These are phyloP conservation scores for Eciton burchellii DNA, from an alignment of 1,140 invertebrate genomes.

Conservation along the genomic window DNA sequence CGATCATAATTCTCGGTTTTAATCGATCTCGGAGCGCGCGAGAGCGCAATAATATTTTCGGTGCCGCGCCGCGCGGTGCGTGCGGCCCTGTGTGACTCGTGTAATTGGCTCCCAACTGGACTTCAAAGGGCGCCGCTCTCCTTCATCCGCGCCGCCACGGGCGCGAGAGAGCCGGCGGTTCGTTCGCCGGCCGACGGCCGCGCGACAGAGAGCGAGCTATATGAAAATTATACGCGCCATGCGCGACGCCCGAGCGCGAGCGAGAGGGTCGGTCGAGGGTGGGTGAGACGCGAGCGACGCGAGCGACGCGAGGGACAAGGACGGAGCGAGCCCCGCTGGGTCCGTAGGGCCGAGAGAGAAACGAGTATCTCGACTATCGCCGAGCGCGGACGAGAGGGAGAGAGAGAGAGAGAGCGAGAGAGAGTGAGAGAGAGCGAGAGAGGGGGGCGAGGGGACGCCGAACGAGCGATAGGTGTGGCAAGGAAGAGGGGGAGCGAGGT, in stretches of 20 bases:
- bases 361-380: background rate
- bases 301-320: constrained; percentile 8
- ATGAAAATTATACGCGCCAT: constrained; percentile 74
- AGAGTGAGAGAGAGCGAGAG: constrained; percentile 44
- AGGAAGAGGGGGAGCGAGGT: constrained; percentile 58
- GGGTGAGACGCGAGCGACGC: background rate
- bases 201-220: constrained; percentile 52
- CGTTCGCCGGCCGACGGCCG: constrained; percentile 49
- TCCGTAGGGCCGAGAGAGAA: constrained; percentile 9
- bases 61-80: constrained; percentile 74
- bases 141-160: constrained; percentile 85
- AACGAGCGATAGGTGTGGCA: constrained; percentile 56
- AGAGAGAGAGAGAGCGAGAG: constrained; percentile 56
- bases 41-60: constrained; percentile 81
- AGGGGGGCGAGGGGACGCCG: constrained; percentile 60
- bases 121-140: constrained; percentile 85
- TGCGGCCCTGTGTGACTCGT: constrained; percentile 86
- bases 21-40: constrained; percentile 79
- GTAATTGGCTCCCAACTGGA: constrained; percentile 87
- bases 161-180: constrained; percentile 73
- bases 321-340: constrained; percentile 37
- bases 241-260: constrained; percentile 62
- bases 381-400: no score
- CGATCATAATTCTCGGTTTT: constrained; percentile 81
- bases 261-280: constrained; percentile 44